Base-by-base conservation (phyloP, 1,140 invertebrate species). In the Ostrea denselamellosa region DNA sequence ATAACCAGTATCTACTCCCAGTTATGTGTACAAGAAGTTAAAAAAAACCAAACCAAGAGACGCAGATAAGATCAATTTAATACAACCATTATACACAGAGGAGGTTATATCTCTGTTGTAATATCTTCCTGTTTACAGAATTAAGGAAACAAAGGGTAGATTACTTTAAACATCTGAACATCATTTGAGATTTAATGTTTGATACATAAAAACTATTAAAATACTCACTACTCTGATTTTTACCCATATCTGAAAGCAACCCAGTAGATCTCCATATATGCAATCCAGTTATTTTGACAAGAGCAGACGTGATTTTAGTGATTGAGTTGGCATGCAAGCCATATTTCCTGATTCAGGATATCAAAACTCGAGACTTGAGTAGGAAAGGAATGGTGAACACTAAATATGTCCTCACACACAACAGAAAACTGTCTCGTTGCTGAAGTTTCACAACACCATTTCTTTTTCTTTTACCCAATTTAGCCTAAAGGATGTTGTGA, bases 211-310 rank as follows among this genome's bases (percentile, higher is more conserved):
- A 62, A 62, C 56, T 19, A 62, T 19, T 14, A 62, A 71, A 14
- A 77, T 77, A 77, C 68, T 77, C 28, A 77, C 68, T 77, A 77
- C 68, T 77, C 28, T 77, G 68, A 77, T 34, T 77, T 77, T 77
- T 77, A 77, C 68, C 68, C 68, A 77, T 77, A 77, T 77, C 68
- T 77, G 68, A 77, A 34, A 10, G 4, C 22, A 77, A 77, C 22
- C 68, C 68, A 28, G 17, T 28, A 77, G 25, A 44, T 28, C 68
- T 77, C 68, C 68, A 77, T 77, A 34, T 8, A 77, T 77, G 22
- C 25, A 28, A 25, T 22, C 12, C 28, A 28, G 22, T 77, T 77
- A 28, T 34, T 25, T 77, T 77, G 68, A 28, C 28, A n/a, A 62
- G 58, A 62, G 58, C 58, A 77, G 68, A 77, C 68, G 68, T 3